These are phyloP conservation scores for Dromas ardeola DNA, from an alignment of 2,113 vertebrate species.

Conservation along the genomic window DNA sequence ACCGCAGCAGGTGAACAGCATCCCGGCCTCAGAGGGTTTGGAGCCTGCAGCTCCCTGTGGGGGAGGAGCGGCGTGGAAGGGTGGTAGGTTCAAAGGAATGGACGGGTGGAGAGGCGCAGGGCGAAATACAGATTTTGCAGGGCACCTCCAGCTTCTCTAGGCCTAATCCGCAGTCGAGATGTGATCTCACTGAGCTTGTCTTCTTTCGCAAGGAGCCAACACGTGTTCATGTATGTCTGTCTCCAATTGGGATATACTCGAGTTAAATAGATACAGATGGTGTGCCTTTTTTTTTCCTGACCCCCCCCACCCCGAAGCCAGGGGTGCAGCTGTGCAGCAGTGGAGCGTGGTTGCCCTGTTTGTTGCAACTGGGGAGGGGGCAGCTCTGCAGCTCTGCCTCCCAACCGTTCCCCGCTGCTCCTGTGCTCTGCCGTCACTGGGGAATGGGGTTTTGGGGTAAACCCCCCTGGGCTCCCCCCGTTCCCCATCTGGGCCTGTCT, in stretches of 20 bases:
- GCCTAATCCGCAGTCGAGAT: neutral
- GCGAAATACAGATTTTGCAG: neutral
- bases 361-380: neutral
- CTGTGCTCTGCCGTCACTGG: neutral
- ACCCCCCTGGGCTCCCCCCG: too few relatives aligned
- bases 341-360: too few relatives aligned
- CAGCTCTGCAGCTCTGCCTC: neutral
- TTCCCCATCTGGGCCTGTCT: neutral
- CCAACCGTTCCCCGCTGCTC: rapidly evolving
- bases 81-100: neutral
- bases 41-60: neutral
- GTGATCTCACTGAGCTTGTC: neutral
- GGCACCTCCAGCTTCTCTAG: neutral
- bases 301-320: rapidly evolving
- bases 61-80: neutral
- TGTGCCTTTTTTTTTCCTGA: neutral
- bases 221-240: neutral
- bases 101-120: neutral
- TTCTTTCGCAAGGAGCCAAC: neutral
- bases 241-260: rapidly evolving
- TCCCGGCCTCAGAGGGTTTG: neutral
- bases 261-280: neutral
- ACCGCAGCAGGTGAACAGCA: neutral
- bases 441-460: neutral
- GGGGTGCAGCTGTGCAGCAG: neutral